Conservation (phyloP, 1,140 invertebrate species). For the Cotesia vestalis region DNA sequence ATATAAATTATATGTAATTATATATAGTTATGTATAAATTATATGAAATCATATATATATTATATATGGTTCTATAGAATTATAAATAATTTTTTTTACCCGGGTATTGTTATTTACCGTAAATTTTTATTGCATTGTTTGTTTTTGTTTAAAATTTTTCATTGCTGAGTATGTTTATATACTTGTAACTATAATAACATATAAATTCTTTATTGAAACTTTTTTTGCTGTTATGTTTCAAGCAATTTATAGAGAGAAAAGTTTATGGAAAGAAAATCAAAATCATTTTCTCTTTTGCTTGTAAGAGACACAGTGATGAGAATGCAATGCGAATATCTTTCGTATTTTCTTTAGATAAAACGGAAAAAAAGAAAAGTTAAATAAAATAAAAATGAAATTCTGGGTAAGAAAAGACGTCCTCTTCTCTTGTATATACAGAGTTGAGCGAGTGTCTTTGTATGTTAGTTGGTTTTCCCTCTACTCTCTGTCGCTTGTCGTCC, state of each 20-base stretch:
- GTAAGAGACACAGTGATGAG: conserved; percentile 8
- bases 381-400: conserved; percentile 6
- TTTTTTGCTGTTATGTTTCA: no score
- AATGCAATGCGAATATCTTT: conserved; percentile 12
- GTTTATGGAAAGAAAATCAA: not conserved
- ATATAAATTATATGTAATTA: no score
- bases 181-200: no score
- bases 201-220: no score
- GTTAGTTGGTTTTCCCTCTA: not conserved
- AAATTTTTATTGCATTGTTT: no score
- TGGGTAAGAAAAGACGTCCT: conserved; percentile 3
- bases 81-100: no score
- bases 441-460: conserved; percentile 9
- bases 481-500: conserved; percentile 10
- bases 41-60: no score
- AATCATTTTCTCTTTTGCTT: not conserved
- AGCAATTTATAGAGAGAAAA: not conserved
- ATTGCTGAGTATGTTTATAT: no score
- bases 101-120: no score
- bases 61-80: no score
- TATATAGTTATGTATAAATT: no score
- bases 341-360: conserved; percentile 6
- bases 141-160: no score
- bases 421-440: conserved; percentile 5
- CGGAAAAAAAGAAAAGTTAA: not conserved